Evolutionary conservation across 2,888 invertebrate species (phyloP), one percentile per base, ranked within the genome.

Genomic region (Stenoptilia bipunctidactyla): DNA sequence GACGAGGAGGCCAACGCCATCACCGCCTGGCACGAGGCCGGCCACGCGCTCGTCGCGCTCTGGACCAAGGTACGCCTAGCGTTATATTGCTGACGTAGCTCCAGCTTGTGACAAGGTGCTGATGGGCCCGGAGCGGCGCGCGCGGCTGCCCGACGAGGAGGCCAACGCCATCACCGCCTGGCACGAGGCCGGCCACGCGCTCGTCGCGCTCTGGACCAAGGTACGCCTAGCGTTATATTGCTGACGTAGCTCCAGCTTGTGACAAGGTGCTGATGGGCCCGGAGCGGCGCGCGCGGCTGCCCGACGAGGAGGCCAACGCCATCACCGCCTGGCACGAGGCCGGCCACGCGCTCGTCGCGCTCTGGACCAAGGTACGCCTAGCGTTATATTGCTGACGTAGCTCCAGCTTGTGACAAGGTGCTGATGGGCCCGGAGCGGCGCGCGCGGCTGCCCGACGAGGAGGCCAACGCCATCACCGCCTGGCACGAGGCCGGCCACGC

Each of bases 401-500:
- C n/a, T n/a, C n/a, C n/a, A n/a, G n/a, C n/a, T n/a, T n/a, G n/a
- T n/a, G n/a, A n/a, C n/a, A n/a, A n/a, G 1, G 27, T 15, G 25
- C 25, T 25, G 25, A 5, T 6, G 25, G 5, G 5, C 5, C 5
- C 25, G 9, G 9, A 9, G 5, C 5, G 9, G 25, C 25, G 9
- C 5, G 25, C 25, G 9, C 5, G 25, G 9, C 25, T 6, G 43
- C 94, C 95, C 0, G 97, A 98, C 58, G 96, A 96, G 61, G 96
- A 98, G 66, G 92, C 94, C 8, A 98, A 97, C 72, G 82, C 88
- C 44, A 93, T 95, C 57, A 98, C 98, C 1, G 98, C 98, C 0
- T 98, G 93, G 74, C 98, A 98, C 69, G 99, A 99, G 83, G 97
- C 97, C 0, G 99, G 99, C 0, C 99, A 99, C 73, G 96, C 98